Evolutionary conservation across 2,888 invertebrate species (phyloP), one percentile per base, ranked within the genome.

Genomic region (Lampropteryx suffumata): DNA sequence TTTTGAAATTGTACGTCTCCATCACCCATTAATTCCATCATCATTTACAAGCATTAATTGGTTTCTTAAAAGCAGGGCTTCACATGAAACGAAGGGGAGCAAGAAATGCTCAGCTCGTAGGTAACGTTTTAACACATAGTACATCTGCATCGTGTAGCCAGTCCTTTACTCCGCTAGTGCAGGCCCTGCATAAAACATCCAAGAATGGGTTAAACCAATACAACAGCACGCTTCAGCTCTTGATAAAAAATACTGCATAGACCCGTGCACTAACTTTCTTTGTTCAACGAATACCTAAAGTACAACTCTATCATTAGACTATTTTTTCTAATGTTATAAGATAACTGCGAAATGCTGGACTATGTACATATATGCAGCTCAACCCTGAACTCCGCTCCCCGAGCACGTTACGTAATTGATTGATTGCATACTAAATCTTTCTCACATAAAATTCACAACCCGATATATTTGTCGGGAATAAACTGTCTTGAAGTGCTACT

Each of bases 341-440:
- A 17, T 17, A 17, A 17, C 2, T 17, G 2, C 17, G 17, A 4
- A 17, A 17, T 24, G 21, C 41, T 33, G 24, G 12, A 41, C 10
- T 26, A 14, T 33, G n/a, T n/a, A n/a, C n/a, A n/a, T 11, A 24
- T 26, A 24, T 33, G 26, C n/a, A 34, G 26, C 12, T 3, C 9
- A 21, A 10, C 17, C 27, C 12, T 21, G 42, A 43, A 34, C 40
- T 35, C 32, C 30, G 13, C 43, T 43, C 37, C 46, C 21, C 13
- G 26, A 39, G 34, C 28, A 33, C 28, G 40, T 17, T 40, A 48
- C 39, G 52, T 57, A 52, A 59, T 59, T 57, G 59, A 59, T 59
- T 44, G 59, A 57, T 59, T 47, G 49, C 28, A 30, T 49, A 47
- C 46, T 49, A 55, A 57, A 55, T 55, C 59, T 57, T 52, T 37